phyloP scores from a whole-genome alignment of 2,888 invertebrate species.

The Pammene fasciana region DNA sequence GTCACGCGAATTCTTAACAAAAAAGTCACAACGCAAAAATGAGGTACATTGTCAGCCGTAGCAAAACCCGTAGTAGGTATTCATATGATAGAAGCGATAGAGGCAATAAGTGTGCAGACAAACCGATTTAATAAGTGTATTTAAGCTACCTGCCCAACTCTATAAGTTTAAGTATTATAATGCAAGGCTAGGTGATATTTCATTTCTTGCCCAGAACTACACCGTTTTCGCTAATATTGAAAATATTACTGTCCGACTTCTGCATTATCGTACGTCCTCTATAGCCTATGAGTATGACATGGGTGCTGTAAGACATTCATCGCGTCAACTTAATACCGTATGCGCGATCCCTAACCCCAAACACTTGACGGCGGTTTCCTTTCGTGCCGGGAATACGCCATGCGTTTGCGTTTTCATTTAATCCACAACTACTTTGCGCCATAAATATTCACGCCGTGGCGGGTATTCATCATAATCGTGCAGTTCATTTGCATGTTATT shows the following conservation, averaged over 20 bases:
- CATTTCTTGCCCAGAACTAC: too few relatives aligned
- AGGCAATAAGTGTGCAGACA: too few relatives aligned
- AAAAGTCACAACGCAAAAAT: neutral
- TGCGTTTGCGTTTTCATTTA: conserved; percentile 61
- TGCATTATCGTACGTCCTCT: neutral
- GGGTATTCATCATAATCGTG: conserved; percentile 72
- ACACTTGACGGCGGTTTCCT: conserved; percentile 51
- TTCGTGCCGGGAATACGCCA: conserved; percentile 58
- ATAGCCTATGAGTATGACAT: too few relatives aligned
- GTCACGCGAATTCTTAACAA: neutral
- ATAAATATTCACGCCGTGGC: conserved; percentile 72
- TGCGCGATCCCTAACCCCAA: conserved; percentile 39
- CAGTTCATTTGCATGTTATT: conserved; percentile 77
- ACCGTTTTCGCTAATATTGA: too few relatives aligned
- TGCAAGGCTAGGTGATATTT: too few relatives aligned
- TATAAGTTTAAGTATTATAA: too few relatives aligned
- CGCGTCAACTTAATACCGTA: conserved; percentile 25
- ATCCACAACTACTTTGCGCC: conserved; percentile 58
- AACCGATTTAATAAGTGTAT: too few relatives aligned
- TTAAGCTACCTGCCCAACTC: too few relatives aligned
- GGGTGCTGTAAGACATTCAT: conserved; percentile 18
- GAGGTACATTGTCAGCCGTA: neutral
- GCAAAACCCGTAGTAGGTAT: neutral
- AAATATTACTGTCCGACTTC: neutral
- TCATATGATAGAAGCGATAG: neutral